Base-by-base conservation (phyloP, 2,888 invertebrate genomes). In the Leptinotarsa peninsularis region DNA sequence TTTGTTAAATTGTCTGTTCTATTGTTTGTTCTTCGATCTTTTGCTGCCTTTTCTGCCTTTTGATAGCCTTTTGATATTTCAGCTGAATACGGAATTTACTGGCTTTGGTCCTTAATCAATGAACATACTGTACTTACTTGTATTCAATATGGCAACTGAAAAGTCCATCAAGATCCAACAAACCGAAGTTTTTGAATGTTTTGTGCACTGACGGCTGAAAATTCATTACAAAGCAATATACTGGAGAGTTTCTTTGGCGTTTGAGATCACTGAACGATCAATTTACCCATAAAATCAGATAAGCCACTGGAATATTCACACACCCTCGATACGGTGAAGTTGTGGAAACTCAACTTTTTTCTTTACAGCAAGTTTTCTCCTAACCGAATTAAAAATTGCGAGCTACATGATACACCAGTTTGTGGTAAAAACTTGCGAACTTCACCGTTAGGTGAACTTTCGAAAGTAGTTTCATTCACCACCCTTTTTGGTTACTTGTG, bases 251-350 rank as follows among this genome's bases (percentile, higher is more conserved):
- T n/a, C 27, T 33, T 72, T 72, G 58, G 21, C 66, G 0, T 72
- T 49, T 17, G 54, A 14, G 4, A 17, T 60, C 49, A 50, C 56
- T 49, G 50, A 23, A 49, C 73, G 33, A 69, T 73, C 66, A 66
- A 73, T 74, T 70, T 56, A 54, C 70, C 49, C 60, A 63, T 56
- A 66, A 70, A 74, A 68, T 66, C 70, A 58, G 66, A 70, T 67
- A 70, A 23, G 15, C 27, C 70, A 33, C 33, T 49, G 15, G 66
- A n/a, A 43, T 60, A 70, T 70, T 73, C 69, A 66, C 69, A 52
- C 50, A 14, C 60, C 63, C 21, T 13, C 43, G 43, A 33, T 71
- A 63, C 27, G 23, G 10, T 14, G 15, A 58, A 58, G 58, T 58
- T 58, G 21, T 67, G 5, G 7, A 58, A 60, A 49, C 50, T 72